These are phyloP conservation scores for Octopus sinensis DNA, from an alignment of 1,140 invertebrate species.

Conservation along the genomic window DNA sequence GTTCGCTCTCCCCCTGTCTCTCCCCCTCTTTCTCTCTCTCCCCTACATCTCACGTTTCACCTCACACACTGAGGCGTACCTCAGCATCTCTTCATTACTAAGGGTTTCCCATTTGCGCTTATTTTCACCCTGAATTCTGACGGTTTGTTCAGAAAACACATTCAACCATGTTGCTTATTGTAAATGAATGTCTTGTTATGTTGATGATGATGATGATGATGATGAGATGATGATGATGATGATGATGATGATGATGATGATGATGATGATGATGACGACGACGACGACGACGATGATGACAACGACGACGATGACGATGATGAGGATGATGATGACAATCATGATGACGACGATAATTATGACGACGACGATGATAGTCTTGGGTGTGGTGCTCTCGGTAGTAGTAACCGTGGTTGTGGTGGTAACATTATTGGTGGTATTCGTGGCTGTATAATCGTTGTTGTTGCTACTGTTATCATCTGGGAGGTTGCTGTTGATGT, in stretches of 20 bases:
- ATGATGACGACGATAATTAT: too few species aligned
- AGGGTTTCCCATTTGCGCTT: too few species aligned
- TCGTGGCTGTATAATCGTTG: slow-evolving; percentile 11
- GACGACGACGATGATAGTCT: too few species aligned
- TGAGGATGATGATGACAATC: too few species aligned
- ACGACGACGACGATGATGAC: not conserved
- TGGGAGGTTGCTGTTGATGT: not conserved
- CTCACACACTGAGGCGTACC: too few species aligned
- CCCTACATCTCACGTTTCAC: too few species aligned
- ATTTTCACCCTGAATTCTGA: too few species aligned
- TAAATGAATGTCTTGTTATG: not conserved
- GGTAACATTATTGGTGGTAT: not conserved
- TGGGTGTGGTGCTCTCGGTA: slow-evolving; percentile 14
- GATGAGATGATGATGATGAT: not conserved
- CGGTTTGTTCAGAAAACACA: too few species aligned
- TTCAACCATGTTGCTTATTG: too few species aligned
- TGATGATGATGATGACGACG: slow-evolving; percentile 9
- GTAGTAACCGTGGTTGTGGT: slow-evolving; percentile 13
- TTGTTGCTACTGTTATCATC: slow-evolving; percentile 13
- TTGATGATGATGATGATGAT: not conserved
- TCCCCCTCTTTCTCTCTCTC: too few species aligned
- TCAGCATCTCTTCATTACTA: too few species aligned
- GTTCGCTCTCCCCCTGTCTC: too few species aligned
- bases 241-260: slow-evolving; percentile 22
- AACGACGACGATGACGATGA: not conserved